phyloP scores from a whole-genome alignment of 1,140 invertebrate species.

The Hyles euphorbiae region DNA sequence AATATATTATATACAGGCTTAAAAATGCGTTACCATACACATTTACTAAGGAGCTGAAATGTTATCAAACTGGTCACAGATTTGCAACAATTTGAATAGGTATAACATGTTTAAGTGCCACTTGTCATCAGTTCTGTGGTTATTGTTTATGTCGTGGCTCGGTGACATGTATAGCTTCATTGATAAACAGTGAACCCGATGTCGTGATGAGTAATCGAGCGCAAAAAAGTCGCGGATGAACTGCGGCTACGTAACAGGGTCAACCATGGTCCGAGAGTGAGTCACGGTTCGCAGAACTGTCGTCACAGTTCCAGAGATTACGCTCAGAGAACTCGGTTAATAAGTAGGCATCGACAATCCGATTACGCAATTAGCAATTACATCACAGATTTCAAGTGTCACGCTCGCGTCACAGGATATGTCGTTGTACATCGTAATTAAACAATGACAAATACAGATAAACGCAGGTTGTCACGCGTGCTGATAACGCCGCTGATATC shows the following conservation, averaged over 20 bases:
- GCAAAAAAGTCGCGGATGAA: conserved; percentile 46
- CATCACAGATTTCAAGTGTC: conserved; percentile 16
- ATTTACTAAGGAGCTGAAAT: no score
- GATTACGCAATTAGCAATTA: conserved; percentile 11
- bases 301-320: conserved; percentile 54
- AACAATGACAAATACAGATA: conserved; percentile 14
- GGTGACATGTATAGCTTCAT: conserved; percentile 49
- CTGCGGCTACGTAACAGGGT: conserved; percentile 45
- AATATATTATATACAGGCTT: not conserved
- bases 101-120: no score
- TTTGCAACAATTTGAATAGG: no score
- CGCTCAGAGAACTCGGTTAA: conserved; percentile 3
- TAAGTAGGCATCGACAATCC: conserved; percentile 7
- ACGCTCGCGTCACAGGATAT: conserved; percentile 25
- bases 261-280: conserved; percentile 44
- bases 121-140: no score
- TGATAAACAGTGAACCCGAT: conserved; percentile 42
- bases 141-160: conserved; percentile 8
- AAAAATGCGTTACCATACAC: not conserved
- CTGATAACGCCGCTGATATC: conserved; percentile 3
- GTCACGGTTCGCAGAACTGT: conserved; percentile 49
- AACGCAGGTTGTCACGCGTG: conserved; percentile 13
- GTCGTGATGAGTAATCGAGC: conserved; percentile 53
- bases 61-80: no score
- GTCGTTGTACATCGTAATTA: conserved; percentile 9